Evolutionary conservation across 2,888 invertebrate genomes (phyloP), one percentile per base, ranked within the genome.

Genomic region (Meiosimyza platycephala): DNA sequence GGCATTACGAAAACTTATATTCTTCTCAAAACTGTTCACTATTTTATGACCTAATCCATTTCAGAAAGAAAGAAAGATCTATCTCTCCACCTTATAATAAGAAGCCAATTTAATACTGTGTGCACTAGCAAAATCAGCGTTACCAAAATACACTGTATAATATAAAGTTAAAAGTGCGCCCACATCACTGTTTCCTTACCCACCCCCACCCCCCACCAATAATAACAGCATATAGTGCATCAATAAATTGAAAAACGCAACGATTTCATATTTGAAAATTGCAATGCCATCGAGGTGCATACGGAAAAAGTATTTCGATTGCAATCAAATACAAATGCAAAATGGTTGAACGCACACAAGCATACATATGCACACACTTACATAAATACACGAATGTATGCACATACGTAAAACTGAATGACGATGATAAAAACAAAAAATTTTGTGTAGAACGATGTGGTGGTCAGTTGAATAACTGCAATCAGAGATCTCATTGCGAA

Each of bases 271-370:
- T 57, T 57, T 57, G 57, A 28, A 57, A 57, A 57, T 57, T 57
- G 57, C 22, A 28, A 28, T 28, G 28, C 28, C 28, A 57, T 57
- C 57, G 22, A 57, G 57, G 57, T 57, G 57, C 57, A 57, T 40
- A 80, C 78, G 82, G 81, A 82, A 80, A 80, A 80, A 82, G 78
- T 75, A 75, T 75, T 76, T 66, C 67, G 22, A 54, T 47, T 55
- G 72, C 52, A 40, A 62, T 18, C 60, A 69, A 57, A 74, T 54
- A 52, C 72, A 64, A 76, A 74, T 54, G 54, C 72, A 64, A 76
- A 79, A 75, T 57, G 28, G 57, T 28, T 28, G 57, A 28, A 57
- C 28, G 57, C 57, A n/a, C 15, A 11, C 28, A 57, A 28, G 57
- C 2, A 57, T 22, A 11, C 22, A 57, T 13, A 57, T 11, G 1